Conservation (phyloP, 92 coral and sea anemone species). For the Blastomussa wellsi region DNA sequence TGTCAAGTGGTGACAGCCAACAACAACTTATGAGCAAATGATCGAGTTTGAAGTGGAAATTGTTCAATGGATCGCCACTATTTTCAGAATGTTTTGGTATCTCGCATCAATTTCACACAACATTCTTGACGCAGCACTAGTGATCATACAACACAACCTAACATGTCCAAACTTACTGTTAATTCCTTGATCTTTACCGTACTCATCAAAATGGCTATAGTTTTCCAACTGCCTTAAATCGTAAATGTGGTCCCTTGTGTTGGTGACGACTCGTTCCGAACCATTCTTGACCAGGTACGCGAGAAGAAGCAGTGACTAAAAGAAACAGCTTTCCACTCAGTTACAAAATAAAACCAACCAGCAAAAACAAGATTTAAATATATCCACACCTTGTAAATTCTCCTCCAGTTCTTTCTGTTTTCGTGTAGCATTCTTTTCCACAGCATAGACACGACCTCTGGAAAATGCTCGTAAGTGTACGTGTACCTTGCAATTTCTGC, state of each 20-base stretch:
- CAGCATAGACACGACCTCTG: conserved; percentile 98
- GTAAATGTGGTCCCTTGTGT: conserved; percentile 92
- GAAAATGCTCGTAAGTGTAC: conserved; percentile 95
- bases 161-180: conserved; percentile 67
- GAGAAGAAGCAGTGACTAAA: conserved; percentile 84
- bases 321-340: not conserved
- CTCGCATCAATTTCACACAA: too few relatives aligned
- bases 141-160: not conserved
- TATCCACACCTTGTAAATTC: conserved; percentile 86
- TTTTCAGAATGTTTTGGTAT: too few relatives aligned
- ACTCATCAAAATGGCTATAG: conserved; percentile 81
- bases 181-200: conserved; percentile 97
- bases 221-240: conserved; percentile 93
- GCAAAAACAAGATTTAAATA: not conserved
- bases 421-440: conserved; percentile 99
- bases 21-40: not conserved
- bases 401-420: conserved; percentile 89
- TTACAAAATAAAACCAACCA: not conserved
- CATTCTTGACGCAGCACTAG: not conserved
- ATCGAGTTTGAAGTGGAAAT: not conserved
- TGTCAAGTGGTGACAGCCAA: too few relatives aligned
- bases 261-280: conserved; percentile 95
- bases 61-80: too few relatives aligned
- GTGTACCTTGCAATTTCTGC: conserved; percentile 94
- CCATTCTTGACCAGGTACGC: conserved; percentile 91